Base-by-base conservation (phyloP, 2,888 invertebrate species). In the Orthosia gothica region DNA sequence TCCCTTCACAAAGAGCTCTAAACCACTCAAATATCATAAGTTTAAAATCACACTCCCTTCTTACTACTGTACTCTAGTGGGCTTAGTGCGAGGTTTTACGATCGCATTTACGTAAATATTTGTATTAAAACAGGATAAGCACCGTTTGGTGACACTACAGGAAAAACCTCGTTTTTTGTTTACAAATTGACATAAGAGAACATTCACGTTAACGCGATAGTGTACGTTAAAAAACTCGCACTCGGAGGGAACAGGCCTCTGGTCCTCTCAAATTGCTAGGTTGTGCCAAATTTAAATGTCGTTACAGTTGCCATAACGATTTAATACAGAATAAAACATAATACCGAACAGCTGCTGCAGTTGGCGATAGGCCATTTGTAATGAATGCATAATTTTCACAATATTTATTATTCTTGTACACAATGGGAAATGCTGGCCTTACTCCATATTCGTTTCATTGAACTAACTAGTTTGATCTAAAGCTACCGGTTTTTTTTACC, bases 311-410 rank as follows among this genome's bases (percentile, higher is more conserved):
- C 32, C 47, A 26, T 50, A 23, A 16, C 52, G 2, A 32, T 68
- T 49, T 49, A 77, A 72, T 55, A 54, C 20, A 20, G 40, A 50
- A 78, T 64, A 50, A 47, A 61, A 78, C 16, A 49, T 78, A 78
- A 70, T 50, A 50, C 26, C 45, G 65, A 52, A 18, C 49, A 77
- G 70, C 64, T 64, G 67, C 32, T 61, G 32, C 47, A 26, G 49
- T 59, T 74, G 67, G 67, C 75, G 11, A 81, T 59, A 74, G 58
- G 63, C 63, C 66, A 80, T 74, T 81, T 23, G 57, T 74, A 67
- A 73, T 64, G 49, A 49, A 59, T 74, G 18, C 59, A 72, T 74
- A 50, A 81, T 63, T 74, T 57, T 79, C n/a, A 71, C 71, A 72
- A 79, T 79, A 72, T 76, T 72, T 79, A 72, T 63, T 40, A 62